Evolutionary conservation across 2,797 vertebrate genomes (phyloP).

Genomic region (Chelon labrosus): DNA sequence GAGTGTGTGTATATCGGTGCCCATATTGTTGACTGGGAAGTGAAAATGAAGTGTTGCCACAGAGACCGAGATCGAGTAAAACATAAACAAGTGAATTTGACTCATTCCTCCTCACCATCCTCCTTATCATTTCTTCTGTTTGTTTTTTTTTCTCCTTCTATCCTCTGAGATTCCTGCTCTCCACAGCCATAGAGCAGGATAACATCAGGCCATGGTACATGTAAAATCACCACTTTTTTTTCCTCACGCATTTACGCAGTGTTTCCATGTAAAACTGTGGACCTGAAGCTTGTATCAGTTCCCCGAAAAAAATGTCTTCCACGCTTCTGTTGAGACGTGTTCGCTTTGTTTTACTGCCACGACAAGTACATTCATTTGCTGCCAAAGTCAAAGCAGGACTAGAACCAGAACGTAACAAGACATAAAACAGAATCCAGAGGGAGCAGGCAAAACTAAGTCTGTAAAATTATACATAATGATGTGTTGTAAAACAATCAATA

Average conservation of each 20-base stretch:
- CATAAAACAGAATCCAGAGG: background rate
- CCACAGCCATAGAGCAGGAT: background rate
- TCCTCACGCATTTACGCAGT: background rate
- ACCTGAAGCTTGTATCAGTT: background rate
- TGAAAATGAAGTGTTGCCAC: constrained; percentile 63
- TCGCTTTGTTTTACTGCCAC: constrained; percentile 8
- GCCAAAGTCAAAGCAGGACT: constrained; percentile 17
- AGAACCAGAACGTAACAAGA: background rate
- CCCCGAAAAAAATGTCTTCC: background rate
- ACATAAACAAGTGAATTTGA: constrained; percentile 51
- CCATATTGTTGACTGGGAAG: constrained; percentile 63
- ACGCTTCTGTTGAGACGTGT: constrained; percentile 12
- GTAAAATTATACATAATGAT: background rate
- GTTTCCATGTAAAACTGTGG: constrained; percentile 3
- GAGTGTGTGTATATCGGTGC: constrained; percentile 47
- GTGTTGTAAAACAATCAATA: background rate
- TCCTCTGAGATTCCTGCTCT: constrained; percentile 7
- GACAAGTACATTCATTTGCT: constrained; percentile 18
- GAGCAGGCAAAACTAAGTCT: background rate
- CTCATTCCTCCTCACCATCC: constrained; percentile 7
- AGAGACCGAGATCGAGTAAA: constrained; percentile 42
- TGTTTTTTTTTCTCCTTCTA: background rate
- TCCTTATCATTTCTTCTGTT: constrained; percentile 7
- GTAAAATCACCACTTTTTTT: constrained; percentile 1
- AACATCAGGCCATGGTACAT: background rate